A percentile compares a stretch with the other conserved stretches of the same genome.
Evolutionary conservation across 2,113 vertebrate species (phyloP).

Genomic region (Amazona guildingii): DNA sequence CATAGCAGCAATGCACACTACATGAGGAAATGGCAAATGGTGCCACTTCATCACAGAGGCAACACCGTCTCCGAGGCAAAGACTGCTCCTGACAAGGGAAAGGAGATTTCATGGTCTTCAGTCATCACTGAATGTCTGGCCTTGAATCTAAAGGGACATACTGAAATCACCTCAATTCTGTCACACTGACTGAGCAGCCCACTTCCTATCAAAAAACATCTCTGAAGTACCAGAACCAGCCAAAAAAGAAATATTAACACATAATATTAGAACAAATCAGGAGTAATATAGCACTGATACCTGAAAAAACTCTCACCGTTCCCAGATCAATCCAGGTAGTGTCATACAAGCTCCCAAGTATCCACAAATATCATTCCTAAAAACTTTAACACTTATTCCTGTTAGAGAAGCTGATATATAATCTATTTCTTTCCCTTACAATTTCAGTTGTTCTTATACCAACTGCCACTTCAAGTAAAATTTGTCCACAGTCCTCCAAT

Average conservation of each 20-base stretch:
- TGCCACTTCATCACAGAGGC: not conserved
- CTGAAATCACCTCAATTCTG: not conserved
- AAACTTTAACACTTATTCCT: not conserved
- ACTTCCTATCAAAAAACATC: not conserved
- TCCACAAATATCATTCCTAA: not conserved
- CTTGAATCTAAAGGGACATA: not conserved
- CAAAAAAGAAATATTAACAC: not conserved
- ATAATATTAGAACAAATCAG: not conserved
- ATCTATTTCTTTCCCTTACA: not conserved
- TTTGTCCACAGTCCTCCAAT: not conserved
- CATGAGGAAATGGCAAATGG: not conserved
- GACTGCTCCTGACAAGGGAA: not conserved
- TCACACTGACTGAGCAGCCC: not conserved
- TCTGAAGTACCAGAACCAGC: not conserved
- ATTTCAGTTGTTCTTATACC: not conserved
- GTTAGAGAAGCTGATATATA: not conserved
- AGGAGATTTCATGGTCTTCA: not conserved
- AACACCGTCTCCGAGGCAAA: not conserved
- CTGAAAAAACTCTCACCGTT: not conserved
- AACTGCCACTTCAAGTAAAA: not conserved
- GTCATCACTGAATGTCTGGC: not conserved
- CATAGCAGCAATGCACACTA: rapidly evolving
- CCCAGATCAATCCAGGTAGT: not conserved
- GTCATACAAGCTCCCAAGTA: not conserved
- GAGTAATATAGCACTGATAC: not conserved